Evolutionary conservation across 2,113 vertebrate species (phyloP), one percentile per base, ranked within the genome.

Genomic region (Neogobius melanostomus): DNA sequence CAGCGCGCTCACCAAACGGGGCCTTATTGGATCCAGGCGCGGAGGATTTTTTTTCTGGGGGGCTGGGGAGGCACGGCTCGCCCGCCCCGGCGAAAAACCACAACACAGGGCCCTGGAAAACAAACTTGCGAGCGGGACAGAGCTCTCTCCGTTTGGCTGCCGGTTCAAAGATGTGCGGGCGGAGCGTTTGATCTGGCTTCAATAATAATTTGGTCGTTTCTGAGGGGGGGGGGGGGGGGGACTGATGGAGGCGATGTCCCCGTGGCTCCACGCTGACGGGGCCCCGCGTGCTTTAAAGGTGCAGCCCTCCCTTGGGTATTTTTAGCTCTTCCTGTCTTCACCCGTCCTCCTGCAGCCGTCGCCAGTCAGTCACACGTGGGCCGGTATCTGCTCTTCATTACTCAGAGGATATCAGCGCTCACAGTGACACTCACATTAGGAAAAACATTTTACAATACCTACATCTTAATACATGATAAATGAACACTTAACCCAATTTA

Each of bases 21-120:
- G 11, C 11, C 91, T 97, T 95, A 98, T 98, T 98, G 95, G 94
- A 96, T 94, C 95, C 96, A 97, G 97, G 94, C 94, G 92, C 85
- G 82, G 90, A 77, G 93, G 95, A 94, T 94, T 84, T 77, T 56
- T 21, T 36, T 36, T 36, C 3, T 36, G 28, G 28, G 56, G 81
- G 81, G 91, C 92, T 90, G 91, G 88, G 88, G 84, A 82, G 94
- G 92, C 88, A 89, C 82, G 79, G 85, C 82, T 81, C 78, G 72
- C 84, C 93, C 87, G 86, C 92, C 93, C 91, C 92, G 92, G 91
- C 91, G 11, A 11, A 91, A 88, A 94, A 36, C 96, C 95, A 97
- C 96, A 94, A 97, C 95, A 97, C 94, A 98, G 95, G 86, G 82
- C 86, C 50, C 87, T 56, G 53, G 85, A 95, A 94, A 95, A 93